Evolutionary conservation across 2,888 invertebrate species (phyloP).

Genomic region (Zootermopsis nevadensis): DNA sequence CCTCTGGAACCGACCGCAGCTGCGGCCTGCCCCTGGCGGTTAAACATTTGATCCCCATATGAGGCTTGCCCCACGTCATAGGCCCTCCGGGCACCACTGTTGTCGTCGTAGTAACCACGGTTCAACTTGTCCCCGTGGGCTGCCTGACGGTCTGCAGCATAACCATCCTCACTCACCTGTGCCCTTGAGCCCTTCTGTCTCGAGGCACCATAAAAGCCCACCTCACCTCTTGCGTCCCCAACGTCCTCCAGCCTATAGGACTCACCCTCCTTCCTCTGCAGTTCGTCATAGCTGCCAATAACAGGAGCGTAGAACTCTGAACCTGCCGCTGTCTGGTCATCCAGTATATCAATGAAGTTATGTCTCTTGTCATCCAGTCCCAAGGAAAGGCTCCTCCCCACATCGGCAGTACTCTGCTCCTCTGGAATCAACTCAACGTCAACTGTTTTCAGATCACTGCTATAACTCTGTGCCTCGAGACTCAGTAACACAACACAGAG

Average conservation of each 20-base stretch:
- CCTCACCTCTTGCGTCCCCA: conserved; percentile 45
- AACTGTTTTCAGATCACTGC: neutral
- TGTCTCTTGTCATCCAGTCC: conserved; percentile 17
- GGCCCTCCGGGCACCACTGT: conserved; percentile 46
- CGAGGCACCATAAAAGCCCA: conserved; percentile 51
- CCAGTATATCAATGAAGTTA: neutral
- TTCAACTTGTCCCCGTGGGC: conserved; percentile 35
- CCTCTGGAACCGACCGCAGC: conserved; percentile 48
- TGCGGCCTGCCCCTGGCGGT: conserved; percentile 50
- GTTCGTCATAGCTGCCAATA: conserved; percentile 7
- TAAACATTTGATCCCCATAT: conserved; percentile 51
- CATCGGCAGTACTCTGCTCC: conserved; percentile 29
- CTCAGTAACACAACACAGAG: neutral
- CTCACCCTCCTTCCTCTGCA: conserved; percentile 24
- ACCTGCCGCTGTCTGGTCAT: conserved; percentile 39
- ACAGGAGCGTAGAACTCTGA: conserved; percentile 40
- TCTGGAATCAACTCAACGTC: conserved; percentile 47
- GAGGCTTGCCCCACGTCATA: conserved; percentile 50
- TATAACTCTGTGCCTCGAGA: neutral
- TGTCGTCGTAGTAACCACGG: conserved; percentile 46
- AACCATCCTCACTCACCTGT: conserved; percentile 34
- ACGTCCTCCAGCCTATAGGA: conserved; percentile 38
- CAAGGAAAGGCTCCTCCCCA: conserved; percentile 25
- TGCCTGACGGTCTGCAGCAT: conserved; percentile 42
- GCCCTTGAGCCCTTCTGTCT: conserved; percentile 44